Base-by-base conservation (phyloP, 2,797 vertebrate genomes). In the Clamator glandarius region DNA sequence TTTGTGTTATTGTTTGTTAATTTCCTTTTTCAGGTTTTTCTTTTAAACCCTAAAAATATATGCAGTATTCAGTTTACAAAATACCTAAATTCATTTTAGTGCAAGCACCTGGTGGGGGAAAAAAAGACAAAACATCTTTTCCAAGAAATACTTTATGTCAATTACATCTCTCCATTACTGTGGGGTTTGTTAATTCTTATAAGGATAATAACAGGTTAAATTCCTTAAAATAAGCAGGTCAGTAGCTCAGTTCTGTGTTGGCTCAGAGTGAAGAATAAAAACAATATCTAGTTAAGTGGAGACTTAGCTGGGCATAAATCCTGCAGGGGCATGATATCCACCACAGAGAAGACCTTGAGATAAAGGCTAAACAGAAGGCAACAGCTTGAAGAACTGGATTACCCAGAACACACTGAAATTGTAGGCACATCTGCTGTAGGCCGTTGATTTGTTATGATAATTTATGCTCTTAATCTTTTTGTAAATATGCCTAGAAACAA, bases 401-500 rank as follows among this genome's bases (percentile, higher is more conserved):
- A 81, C 33, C 8, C 8, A 19, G 5, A 29, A 72, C 58, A 69
- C 21, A 41, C 21, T 87, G 14, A 73, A 76, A 82, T 12, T 90
- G 19, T 63, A 75, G 28, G 10, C 13, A 55, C 51, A 86, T 78
- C 46, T 70, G 24, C 33, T 92, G 17, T 28, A 95, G 52, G n/a
- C 29, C 83, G 66, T 90, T 89, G 57, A 95, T 97, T 93, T 91
- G 19, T 87, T 96, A 94, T 70, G 61, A 86, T 94, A 96, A 96
- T 96, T 96, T 92, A 84, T 93, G 26, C 25, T 86, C 73, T 95
- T 95, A 93, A 90, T 87, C 29, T 84, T 94, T 97, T 58, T 46
- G 50, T 83, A 95, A 96, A 90, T 95, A 93, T 48, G 18, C 55
- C 50, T 64, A 90, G 86, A 87, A 70, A 59, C 2, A 81, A 81